Percentiles rank a stretch among this genome's conserved stretches.
Conservation (phyloP, 2,797 vertebrate species). For the Artibeus jamaicensis region DNA sequence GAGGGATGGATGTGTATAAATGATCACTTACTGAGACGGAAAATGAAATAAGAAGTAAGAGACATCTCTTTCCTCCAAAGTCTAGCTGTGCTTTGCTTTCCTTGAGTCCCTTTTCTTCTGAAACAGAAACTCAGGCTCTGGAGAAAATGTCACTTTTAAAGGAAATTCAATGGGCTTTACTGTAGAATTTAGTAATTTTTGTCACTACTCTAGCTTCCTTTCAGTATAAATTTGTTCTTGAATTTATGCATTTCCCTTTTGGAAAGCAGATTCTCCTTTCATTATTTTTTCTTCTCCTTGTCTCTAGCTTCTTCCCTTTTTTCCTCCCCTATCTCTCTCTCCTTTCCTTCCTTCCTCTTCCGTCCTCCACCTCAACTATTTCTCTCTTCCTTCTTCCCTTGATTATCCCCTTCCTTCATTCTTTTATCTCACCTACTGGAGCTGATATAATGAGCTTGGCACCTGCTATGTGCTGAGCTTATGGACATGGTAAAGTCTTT, state of each 20-base stretch:
- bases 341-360: accelerated
- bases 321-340: background rate
- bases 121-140: background rate
- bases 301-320: background rate
- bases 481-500: background rate
- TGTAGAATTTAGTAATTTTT: background rate
- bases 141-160: background rate
- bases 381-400: background rate
- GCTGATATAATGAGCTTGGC: too few relatives aligned
- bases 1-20: background rate
- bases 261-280: background rate
- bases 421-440: background rate
- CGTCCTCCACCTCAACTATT: background rate
- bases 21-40: background rate
- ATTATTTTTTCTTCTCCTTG: accelerated
- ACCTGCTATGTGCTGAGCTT: background rate
- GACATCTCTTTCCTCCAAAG: background rate
- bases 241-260: background rate
- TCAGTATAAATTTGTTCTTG: background rate
- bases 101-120: background rate
- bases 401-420: background rate
- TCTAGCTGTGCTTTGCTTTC: background rate
- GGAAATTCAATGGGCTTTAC: background rate
- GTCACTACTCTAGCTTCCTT: background rate
- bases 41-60: background rate